These are phyloP conservation scores for Eleginops maclovinus DNA, from an alignment of 2,113 vertebrate genomes.

Conservation along the genomic window DNA sequence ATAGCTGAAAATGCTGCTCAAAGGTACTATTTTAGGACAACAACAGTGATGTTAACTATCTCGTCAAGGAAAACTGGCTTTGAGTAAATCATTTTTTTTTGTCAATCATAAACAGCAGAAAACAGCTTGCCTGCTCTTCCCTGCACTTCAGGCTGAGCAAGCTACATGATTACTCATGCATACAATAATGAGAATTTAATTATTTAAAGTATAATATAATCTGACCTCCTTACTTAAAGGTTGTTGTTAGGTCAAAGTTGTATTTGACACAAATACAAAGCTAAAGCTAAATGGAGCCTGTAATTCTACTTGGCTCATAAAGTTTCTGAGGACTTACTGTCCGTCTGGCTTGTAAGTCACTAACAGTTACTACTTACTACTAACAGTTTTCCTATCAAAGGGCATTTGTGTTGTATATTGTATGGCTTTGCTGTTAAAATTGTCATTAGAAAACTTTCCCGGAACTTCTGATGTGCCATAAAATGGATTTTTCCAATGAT, in stretches of 20 bases:
- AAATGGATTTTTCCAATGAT: constrained; percentile 2
- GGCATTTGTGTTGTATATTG: constrained; percentile 19
- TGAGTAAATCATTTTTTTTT: background rate
- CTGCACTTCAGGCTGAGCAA: constrained; percentile 6
- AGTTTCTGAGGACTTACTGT: background rate
- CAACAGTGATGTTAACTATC: background rate
- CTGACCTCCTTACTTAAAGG: background rate
- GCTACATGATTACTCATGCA: constrained; percentile 6
- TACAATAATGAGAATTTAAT: constrained; percentile 4
- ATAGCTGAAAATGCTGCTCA: constrained; percentile 19
- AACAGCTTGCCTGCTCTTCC: constrained; percentile 12
- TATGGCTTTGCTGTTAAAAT: constrained; percentile 1
- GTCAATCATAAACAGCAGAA: constrained; percentile 7
- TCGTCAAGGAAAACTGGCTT: constrained; percentile 12
- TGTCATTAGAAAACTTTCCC: background rate
- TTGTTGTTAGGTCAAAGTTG: constrained; percentile 19
- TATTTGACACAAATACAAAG: too few relatives aligned
- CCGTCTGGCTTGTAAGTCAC: background rate
- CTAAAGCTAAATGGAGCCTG: too few relatives aligned
- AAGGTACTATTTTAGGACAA: constrained; percentile 31
- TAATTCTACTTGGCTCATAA: background rate
- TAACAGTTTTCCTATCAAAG: constrained; percentile 21
- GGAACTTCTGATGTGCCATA: background rate
- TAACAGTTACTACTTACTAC: background rate
- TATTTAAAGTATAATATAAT: background rate